Conservation (phyloP, 2,113 vertebrate species). For the Lagopus muta region DNA sequence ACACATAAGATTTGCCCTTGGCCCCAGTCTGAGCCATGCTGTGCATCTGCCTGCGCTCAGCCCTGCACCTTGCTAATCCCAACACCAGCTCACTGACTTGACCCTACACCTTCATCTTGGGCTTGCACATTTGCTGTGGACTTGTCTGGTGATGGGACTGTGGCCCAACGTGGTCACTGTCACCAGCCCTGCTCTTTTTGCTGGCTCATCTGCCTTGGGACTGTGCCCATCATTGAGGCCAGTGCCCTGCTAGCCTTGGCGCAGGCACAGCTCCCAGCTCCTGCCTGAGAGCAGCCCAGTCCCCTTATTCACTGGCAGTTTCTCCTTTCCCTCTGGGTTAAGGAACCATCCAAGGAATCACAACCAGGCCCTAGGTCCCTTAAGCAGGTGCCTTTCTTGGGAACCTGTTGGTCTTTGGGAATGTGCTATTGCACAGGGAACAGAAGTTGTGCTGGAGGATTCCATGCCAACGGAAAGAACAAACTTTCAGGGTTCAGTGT, state of each 20-base stretch:
- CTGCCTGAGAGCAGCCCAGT: accelerated
- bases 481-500: background rate
- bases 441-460: background rate
- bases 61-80: background rate
- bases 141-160: background rate
- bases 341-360: background rate
- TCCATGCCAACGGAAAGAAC: background rate
- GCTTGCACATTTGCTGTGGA: background rate
- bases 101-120: accelerated
- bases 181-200: background rate
- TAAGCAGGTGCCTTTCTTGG: background rate
- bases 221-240: background rate
- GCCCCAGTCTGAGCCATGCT: background rate
- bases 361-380: background rate
- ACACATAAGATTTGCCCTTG: background rate
- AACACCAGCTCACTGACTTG: accelerated
- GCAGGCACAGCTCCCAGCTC: background rate
- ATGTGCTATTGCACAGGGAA: background rate
- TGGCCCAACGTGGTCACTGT: accelerated
- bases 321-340: background rate
- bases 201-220: background rate
- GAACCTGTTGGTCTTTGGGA: background rate
- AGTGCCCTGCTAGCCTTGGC: background rate
- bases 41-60: accelerated
- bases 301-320: background rate